These are phyloP conservation scores for Cottus gobio DNA, from an alignment of 2,113 vertebrate genomes.

Conservation along the genomic window DNA sequence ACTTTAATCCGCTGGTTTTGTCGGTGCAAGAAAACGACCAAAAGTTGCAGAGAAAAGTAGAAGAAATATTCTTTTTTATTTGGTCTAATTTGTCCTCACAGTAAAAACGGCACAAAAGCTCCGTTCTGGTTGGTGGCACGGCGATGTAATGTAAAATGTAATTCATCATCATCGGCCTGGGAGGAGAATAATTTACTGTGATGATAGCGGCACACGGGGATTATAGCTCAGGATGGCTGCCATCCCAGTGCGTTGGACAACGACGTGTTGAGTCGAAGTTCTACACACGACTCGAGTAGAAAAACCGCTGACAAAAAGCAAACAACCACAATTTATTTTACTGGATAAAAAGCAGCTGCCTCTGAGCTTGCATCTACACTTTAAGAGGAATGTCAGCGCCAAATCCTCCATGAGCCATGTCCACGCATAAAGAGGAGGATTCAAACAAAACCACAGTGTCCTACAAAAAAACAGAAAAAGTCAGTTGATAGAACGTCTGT, in stretches of 20 bases:
- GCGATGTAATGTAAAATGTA: constrained; percentile 27
- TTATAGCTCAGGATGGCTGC: constrained; percentile 47
- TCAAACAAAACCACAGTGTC: constrained; percentile 62
- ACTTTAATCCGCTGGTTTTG: background rate
- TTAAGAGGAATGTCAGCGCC: constrained; percentile 49
- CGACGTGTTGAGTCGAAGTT: constrained; percentile 42
- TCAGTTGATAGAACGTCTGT: constrained; percentile 36
- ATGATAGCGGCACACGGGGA: constrained; percentile 45
- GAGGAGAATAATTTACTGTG: constrained; percentile 36
- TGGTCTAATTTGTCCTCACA: background rate
- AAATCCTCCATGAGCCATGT: constrained; percentile 56
- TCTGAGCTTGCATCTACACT: constrained; percentile 45
- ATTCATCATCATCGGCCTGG: constrained; percentile 47
- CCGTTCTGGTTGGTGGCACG: background rate
- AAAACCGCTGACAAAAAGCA: constrained; percentile 65
- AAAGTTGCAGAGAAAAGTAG: background rate
- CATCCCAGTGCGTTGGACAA: constrained; percentile 45
- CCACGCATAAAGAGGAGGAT: constrained; percentile 43
- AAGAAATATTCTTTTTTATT: background rate
- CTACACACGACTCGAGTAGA: constrained; percentile 34
- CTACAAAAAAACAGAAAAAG: constrained; percentile 23
- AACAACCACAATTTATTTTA: constrained; percentile 49
- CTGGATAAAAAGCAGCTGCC: constrained; percentile 49
- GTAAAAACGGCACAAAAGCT: constrained; percentile 16
- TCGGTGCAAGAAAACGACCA: background rate